Evolutionary conservation across 2,888 invertebrate species (phyloP).

Genomic region (Apantesis nais): DNA sequence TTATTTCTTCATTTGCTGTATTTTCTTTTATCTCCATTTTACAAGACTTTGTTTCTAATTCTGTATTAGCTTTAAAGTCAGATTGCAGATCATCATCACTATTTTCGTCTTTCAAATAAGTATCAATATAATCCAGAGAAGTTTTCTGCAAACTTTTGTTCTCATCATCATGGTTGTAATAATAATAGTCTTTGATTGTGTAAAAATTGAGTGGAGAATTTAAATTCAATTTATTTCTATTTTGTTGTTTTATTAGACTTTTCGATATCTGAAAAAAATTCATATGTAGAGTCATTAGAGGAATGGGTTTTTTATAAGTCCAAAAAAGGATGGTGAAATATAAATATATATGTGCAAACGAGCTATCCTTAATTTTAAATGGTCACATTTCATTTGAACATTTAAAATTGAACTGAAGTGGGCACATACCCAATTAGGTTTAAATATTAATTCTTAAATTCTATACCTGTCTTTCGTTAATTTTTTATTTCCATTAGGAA

Average conservation of each 20-base stretch:
- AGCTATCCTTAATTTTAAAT: too few relatives aligned
- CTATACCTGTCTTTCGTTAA: not conserved
- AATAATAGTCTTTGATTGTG: constrained; percentile 22
- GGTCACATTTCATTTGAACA: too few relatives aligned
- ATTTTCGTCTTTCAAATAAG: constrained; percentile 21
- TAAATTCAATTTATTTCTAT: constrained; percentile 43
- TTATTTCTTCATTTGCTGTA: constrained; percentile 2
- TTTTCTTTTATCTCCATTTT: constrained; percentile 5
- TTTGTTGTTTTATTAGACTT: constrained; percentile 37
- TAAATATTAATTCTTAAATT: too few relatives aligned
- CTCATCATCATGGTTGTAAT: constrained; percentile 29
- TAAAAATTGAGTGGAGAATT: constrained; percentile 31
- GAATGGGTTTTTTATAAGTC: not conserved
- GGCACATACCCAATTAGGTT: too few relatives aligned
- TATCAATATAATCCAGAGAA: constrained; percentile 5
- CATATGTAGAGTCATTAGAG: not conserved
- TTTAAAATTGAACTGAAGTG: too few relatives aligned
- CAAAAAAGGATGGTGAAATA: too few relatives aligned
- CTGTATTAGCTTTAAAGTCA: not conserved
- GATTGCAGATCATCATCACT: not conserved
- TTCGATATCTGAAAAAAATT: constrained; percentile 47
- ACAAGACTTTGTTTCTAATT: not conserved
- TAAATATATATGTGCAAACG: too few relatives aligned
- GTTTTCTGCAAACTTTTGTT: constrained; percentile 9
- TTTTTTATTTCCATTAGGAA: not conserved